A percentile compares a stretch with the other conserved stretches of the same genome.
Evolutionary conservation across 2,113 vertebrate genomes (phyloP).

Genomic region (Cyphomyrus plagiostoma): DNA sequence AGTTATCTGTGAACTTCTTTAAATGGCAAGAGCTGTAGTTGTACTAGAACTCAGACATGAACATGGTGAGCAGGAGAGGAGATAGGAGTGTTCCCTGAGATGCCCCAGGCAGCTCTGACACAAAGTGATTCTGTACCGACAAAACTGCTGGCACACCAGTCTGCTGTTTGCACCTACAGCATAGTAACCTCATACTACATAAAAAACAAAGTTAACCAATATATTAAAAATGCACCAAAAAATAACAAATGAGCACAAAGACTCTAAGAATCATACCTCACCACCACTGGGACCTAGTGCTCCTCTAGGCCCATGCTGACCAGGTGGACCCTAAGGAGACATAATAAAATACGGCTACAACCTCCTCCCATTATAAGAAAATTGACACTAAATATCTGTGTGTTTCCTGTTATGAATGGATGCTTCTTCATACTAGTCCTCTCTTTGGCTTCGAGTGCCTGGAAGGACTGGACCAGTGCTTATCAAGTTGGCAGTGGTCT

Average conservation of each 20-base stretch:
- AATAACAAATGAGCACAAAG: not conserved
- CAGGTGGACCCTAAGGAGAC: conserved; percentile 73
- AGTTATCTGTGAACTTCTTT: not conserved
- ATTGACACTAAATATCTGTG: not conserved
- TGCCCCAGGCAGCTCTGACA: not conserved
- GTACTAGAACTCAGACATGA: not conserved
- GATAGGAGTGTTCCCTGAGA: not conserved
- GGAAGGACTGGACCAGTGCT: not conserved
- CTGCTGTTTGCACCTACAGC: not conserved
- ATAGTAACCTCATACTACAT: not conserved
- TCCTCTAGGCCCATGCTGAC: conserved; percentile 74
- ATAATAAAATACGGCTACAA: not conserved
- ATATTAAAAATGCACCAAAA: not conserved
- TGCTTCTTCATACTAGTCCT: not conserved
- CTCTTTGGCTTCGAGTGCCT: not conserved
- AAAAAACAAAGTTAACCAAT: not conserved
- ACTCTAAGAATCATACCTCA: conserved; percentile 60
- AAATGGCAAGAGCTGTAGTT: not conserved
- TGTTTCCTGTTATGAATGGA: not conserved
- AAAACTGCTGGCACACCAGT: not conserved
- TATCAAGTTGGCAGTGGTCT: not conserved
- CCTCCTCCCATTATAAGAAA: not conserved
- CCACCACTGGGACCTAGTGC: conserved; percentile 70
- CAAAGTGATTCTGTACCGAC: not conserved
- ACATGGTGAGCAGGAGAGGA: not conserved